Conservation (phyloP, 1,140 invertebrate genomes). For the Leptopilina clavipes region DNA sequence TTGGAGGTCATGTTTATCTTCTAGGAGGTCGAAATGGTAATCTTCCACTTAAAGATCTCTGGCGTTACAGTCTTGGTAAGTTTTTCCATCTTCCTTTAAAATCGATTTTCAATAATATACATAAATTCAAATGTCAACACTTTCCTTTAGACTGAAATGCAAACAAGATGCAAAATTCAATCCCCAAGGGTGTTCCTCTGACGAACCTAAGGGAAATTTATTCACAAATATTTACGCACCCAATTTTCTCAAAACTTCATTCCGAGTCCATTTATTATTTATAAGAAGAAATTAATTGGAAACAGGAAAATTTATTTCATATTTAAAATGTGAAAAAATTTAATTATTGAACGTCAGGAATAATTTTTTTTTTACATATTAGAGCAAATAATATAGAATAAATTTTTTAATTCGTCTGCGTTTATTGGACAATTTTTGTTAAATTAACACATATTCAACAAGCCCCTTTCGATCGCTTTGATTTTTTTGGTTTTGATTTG, state of each 20-base stretch:
- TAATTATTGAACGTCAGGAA: too few species aligned
- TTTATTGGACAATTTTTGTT: too few species aligned
- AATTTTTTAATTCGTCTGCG: too few species aligned
- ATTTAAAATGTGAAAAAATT: too few species aligned
- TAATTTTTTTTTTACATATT: too few species aligned
- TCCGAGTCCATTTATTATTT: background rate
- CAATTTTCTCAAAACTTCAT: background rate
- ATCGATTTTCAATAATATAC: slow-evolving; percentile 6
- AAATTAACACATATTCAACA: background rate
- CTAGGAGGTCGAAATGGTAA: slow-evolving; percentile 89
- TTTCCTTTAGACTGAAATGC: background rate
- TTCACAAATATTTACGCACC: slow-evolving; percentile 3
- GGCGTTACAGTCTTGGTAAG: slow-evolving; percentile 88
- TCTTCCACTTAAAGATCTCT: slow-evolving; percentile 88
- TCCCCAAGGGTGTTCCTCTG: slow-evolving; percentile 28
- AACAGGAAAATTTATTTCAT: too few species aligned
- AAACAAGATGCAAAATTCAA: slow-evolving; percentile 32
- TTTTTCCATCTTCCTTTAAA: slow-evolving; percentile 50
- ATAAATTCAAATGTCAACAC: slow-evolving; percentile 23
- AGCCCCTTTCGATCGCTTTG: background rate
- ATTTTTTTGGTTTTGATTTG: background rate
- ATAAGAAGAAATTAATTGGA: too few species aligned
- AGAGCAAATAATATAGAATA: too few species aligned
- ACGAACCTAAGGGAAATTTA: slow-evolving; percentile 4
- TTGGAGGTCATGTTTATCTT: slow-evolving; percentile 85